phyloP scores from a whole-genome alignment of 2,113 vertebrate genomes.

The Pedetes capensis region DNA sequence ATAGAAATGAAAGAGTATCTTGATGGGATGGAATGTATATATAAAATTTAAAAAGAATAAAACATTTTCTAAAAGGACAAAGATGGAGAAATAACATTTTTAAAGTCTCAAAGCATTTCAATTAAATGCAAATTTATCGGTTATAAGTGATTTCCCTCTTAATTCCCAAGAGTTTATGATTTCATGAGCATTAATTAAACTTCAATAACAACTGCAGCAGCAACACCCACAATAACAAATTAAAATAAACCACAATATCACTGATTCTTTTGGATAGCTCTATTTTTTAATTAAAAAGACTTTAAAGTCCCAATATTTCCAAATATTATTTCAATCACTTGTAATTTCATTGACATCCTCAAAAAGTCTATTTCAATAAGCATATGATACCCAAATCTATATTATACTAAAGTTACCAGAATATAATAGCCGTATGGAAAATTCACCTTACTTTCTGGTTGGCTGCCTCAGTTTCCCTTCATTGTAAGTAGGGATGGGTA shows the following conservation, averaged over 20 bases:
- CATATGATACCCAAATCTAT: neutral
- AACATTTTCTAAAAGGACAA: neutral
- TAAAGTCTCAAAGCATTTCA: neutral
- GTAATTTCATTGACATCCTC: neutral
- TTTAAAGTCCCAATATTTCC: constrained; percentile 18
- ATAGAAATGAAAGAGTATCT: neutral
- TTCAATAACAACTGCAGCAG: neutral
- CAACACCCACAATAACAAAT: neutral
- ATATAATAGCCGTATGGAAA: neutral
- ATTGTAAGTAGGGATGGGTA: neutral
- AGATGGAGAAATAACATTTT: neutral
- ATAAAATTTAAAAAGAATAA: neutral
- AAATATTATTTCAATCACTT: neutral
- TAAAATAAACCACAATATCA: neutral
- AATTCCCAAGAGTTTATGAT: neutral
- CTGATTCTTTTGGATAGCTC: neutral
- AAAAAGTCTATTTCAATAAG: neutral
- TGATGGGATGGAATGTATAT: neutral
- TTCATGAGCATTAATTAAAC: neutral
- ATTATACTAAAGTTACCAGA: neutral
- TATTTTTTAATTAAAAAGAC: neutral
- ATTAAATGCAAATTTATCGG: neutral
- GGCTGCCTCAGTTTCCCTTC: neutral
- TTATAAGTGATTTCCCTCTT: neutral
- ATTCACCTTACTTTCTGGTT: neutral